Evolutionary conservation across 2,888 invertebrate species (phyloP).

Genomic region (Epirrhoe alternata): DNA sequence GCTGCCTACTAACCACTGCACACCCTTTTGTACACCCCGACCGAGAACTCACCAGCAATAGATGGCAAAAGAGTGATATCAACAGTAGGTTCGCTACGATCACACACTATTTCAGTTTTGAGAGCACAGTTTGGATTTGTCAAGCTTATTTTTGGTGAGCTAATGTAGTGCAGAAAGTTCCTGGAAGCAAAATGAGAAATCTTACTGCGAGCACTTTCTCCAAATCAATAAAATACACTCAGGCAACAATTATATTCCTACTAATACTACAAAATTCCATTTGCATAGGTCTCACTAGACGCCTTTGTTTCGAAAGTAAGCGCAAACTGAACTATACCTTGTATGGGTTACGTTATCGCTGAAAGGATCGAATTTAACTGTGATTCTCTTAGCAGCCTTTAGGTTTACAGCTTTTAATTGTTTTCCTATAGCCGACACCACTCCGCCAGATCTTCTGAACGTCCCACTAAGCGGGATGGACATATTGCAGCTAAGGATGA

Average conservation of each 20-base stretch:
- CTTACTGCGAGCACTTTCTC: not conserved
- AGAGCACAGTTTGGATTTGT: constrained; percentile 91
- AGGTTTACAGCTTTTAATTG: constrained; percentile 90
- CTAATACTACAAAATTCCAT: not conserved
- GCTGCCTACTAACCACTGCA: too few species aligned
- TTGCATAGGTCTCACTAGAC: not conserved
- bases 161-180: constrained; percentile 89
- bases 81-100: constrained; percentile 90
- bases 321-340: constrained; percentile 74
- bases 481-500: constrained; percentile 81
- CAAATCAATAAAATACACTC: not conserved
- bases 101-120: constrained; percentile 91
- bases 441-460: constrained; percentile 87
- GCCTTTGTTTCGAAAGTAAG: constrained; percentile 10
- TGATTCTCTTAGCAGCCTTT: constrained; percentile 91
- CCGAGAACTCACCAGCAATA: constrained; percentile 81
- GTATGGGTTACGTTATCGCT: constrained; percentile 87
- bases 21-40: too few species aligned
- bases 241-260: not conserved
- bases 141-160: constrained; percentile 86
- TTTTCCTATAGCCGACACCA: constrained; percentile 89
- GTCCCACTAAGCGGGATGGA: constrained; percentile 90
- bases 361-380: constrained; percentile 94
- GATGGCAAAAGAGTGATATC: constrained; percentile 82
- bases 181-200: constrained; percentile 76